Conservation (phyloP, 1,140 invertebrate species). For the honey bee (Apis mellifera) region DNA sequence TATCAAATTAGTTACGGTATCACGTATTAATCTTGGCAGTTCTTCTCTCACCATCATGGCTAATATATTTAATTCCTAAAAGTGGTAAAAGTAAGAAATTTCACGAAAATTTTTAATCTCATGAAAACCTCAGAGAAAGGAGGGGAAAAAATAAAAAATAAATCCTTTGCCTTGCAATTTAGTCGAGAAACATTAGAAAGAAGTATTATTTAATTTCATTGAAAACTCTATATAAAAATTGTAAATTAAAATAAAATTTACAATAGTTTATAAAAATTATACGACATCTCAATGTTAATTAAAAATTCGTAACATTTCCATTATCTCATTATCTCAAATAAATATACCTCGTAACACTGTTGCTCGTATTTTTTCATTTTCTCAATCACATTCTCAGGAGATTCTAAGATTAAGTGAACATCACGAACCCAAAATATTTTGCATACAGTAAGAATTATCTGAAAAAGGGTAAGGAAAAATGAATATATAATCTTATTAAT, state of each 20-base stretch:
- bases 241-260: too few relatives aligned
- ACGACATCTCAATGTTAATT: too few relatives aligned
- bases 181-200: too few relatives aligned
- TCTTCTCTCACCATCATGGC: conserved; percentile 89
- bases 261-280: too few relatives aligned
- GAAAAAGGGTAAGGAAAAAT: conserved; percentile 23
- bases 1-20: conserved; percentile 90
- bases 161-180: too few relatives aligned
- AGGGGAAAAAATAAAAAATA: too few relatives aligned
- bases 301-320: too few relatives aligned
- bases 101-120: background rate
- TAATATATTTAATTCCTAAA: conserved; percentile 88
- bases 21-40: conserved; percentile 86
- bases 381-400: conserved; percentile 71
- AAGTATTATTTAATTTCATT: too few relatives aligned
- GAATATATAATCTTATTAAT: background rate
- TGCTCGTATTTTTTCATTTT: conserved; percentile 86
- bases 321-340: background rate
- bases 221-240: too few relatives aligned
- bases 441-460: conserved; percentile 89
- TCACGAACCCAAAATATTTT: conserved; percentile 93
- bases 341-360: conserved; percentile 83
- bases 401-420: conserved; percentile 88
- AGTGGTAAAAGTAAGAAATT: background rate
- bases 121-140: too few relatives aligned